Percentiles rank a stretch among this genome's conserved stretches.
phyloP scores from a whole-genome alignment of 2,113 vertebrate genomes.

The Garra rufa region DNA sequence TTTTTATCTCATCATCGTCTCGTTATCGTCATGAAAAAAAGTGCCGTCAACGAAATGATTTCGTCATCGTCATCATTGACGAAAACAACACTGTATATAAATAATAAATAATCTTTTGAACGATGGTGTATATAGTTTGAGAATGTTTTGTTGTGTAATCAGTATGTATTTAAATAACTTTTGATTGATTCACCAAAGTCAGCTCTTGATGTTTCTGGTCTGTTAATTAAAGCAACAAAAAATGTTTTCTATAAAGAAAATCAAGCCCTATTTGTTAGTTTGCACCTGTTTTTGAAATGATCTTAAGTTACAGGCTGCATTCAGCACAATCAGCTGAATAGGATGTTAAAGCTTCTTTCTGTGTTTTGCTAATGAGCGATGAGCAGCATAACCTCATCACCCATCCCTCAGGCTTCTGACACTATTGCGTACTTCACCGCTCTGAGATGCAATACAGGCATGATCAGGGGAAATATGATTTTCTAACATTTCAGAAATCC shows the following conservation, averaged over 20 bases:
- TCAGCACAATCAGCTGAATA: slow-evolving; percentile 50
- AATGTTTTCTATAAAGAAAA: neutral
- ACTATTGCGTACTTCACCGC: neutral
- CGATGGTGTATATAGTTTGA: neutral
- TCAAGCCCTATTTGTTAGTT: neutral
- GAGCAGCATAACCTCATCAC: slow-evolving; percentile 26
- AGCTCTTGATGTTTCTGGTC: neutral
- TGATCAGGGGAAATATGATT: slow-evolving; percentile 49
- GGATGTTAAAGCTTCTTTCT: slow-evolving; percentile 58
- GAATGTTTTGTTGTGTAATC: neutral
- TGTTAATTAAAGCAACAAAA: neutral
- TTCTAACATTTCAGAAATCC: slow-evolving; percentile 35
- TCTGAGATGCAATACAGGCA: slow-evolving; percentile 9
- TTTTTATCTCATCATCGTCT: too few species aligned
- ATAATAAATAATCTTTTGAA: too few species aligned
- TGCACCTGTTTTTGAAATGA: slow-evolving; percentile 17
- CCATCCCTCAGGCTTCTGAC: neutral
- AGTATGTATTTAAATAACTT: neutral
- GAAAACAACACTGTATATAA: too few species aligned
- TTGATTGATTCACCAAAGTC: neutral
- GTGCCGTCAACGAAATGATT: too few species aligned
- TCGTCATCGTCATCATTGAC: too few species aligned
- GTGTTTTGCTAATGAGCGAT: slow-evolving; percentile 39
- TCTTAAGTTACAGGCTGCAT: slow-evolving; percentile 9
- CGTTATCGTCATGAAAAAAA: too few species aligned